Base-by-base conservation (phyloP, 2,888 invertebrate genomes). In the Bimastos eiseni region DNA sequence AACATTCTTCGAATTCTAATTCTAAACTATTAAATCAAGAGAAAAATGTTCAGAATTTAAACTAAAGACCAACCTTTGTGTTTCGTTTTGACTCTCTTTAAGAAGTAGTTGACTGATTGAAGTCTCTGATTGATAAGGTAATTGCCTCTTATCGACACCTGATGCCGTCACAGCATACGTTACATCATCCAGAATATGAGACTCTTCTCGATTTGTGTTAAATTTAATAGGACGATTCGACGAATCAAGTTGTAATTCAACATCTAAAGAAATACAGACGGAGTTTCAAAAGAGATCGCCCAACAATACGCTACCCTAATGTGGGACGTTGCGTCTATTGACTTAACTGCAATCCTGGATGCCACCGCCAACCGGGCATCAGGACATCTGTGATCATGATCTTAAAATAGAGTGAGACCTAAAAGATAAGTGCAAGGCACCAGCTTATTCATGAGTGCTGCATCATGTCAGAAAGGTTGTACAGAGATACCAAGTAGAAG, bases 171-270 rank as follows among this genome's bases (percentile, higher is more conserved):
- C 24, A 36, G 34, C 3, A 21, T 1, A 36, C 3, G 19, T 6
- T 21, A 36, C 0, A 24, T 86, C 86, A 34, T 86, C 13, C 86
- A 36, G 15, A 13, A 86, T 37, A 33, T 86, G 17, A 6, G 86
- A 37, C 8, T 24, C 37, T 36, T 86, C 86, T 30, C 19, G 15
- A 24, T 34, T 86, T 33, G 86, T 36, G 86, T 86, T 86, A 86
- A 86, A 86, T 33, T 36, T 86, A 86, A 86, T 21, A 24, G 86
- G 86, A 86, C 37, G 34, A 86, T 86, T 86, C 34, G 36, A 86
- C 8, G 86, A 86, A 86, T 86, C 86, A 24, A 86, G 36, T 21
- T 37, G 86, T 37, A 86, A 37, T 33, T 86, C 86, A 34, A 86
- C 86, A 17, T 86, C 86, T 86, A 24, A 83, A 30, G n/a, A 86